phyloP scores from a whole-genome alignment of 2,888 invertebrate species.

The Sminthurinus aureus region DNA sequence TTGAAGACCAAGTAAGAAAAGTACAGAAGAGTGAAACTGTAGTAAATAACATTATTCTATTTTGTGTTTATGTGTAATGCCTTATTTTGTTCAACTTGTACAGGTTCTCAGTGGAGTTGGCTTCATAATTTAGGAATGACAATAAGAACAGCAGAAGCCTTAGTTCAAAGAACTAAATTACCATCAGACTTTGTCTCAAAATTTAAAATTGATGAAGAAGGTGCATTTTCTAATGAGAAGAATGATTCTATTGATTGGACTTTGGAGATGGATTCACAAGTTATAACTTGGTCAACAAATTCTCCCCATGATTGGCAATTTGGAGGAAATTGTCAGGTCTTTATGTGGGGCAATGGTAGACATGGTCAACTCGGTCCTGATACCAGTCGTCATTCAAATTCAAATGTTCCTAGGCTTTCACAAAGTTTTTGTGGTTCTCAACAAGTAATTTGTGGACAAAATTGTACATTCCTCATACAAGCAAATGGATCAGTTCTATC shows the following conservation, averaged over 20 bases:
- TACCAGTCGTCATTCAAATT: constrained; percentile 64
- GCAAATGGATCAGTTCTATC: constrained; percentile 71
- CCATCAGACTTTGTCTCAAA: constrained; percentile 63
- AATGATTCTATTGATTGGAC: constrained; percentile 65
- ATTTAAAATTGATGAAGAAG: constrained; percentile 58
- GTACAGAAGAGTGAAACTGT: too few relatives aligned
- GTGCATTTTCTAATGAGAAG: constrained; percentile 47
- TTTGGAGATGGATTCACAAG: constrained; percentile 69
- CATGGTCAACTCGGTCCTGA: constrained; percentile 72
- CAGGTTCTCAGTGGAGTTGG: constrained; percentile 68
- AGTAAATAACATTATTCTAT: too few relatives aligned
- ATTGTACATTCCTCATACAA: constrained; percentile 72
- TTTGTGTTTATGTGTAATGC: too few relatives aligned
- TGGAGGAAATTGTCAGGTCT: constrained; percentile 70
- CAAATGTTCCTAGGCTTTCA: constrained; percentile 64
- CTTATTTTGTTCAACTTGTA: not conserved
- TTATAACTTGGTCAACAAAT: constrained; percentile 71
- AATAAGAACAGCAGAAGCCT: constrained; percentile 68
- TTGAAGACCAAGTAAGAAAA: too few relatives aligned
- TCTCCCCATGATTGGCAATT: constrained; percentile 62
- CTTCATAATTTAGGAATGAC: constrained; percentile 68
- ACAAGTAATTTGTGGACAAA: constrained; percentile 72
- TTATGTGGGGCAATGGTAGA: constrained; percentile 71
- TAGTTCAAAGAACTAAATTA: constrained; percentile 66
- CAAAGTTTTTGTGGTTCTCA: constrained; percentile 67